A percentile compares a stretch with the other conserved stretches of the same genome.
phyloP scores from a whole-genome alignment of 2,888 invertebrate species.

The Drosophila acutilabella region DNA sequence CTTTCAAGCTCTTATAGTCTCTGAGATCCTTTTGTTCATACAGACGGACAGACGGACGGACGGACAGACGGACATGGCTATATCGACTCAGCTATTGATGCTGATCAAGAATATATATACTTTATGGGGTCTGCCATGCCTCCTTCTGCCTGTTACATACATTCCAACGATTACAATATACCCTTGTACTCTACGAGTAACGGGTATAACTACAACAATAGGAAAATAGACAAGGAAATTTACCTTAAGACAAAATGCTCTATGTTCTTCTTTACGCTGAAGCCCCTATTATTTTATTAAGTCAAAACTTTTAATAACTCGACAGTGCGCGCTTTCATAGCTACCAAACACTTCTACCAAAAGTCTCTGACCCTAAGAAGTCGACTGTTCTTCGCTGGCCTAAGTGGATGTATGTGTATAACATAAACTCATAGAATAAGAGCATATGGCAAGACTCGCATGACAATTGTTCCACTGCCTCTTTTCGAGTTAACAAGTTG shows the following conservation, averaged over 20 bases:
- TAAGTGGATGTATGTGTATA: conserved; percentile 7
- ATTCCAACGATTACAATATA: too few species aligned
- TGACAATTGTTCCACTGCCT: conserved; percentile 8
- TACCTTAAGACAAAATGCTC: background rate
- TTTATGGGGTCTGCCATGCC: too few species aligned
- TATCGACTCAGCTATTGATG: too few species aligned
- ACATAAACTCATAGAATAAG: conserved; percentile 9
- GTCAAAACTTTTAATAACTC: conserved; percentile 13
- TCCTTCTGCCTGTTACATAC: too few species aligned
- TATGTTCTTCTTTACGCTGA: background rate
- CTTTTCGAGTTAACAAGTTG: conserved; percentile 8
- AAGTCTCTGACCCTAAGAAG: background rate
- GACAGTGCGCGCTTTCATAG: background rate
- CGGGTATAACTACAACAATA: background rate
- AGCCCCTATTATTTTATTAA: conserved; percentile 13
- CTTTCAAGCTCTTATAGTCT: too few species aligned
- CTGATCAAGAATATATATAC: too few species aligned
- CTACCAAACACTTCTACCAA: background rate
- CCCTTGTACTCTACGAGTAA: too few species aligned
- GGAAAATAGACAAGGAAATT: background rate
- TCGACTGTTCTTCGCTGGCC: background rate
- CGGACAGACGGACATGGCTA: too few species aligned
- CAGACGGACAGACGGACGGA: too few species aligned
- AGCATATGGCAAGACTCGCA: conserved; percentile 4
- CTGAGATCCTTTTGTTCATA: too few species aligned